Evolutionary conservation across 2,113 vertebrate genomes (phyloP).

Genomic region (Elgaria multicarinata): DNA sequence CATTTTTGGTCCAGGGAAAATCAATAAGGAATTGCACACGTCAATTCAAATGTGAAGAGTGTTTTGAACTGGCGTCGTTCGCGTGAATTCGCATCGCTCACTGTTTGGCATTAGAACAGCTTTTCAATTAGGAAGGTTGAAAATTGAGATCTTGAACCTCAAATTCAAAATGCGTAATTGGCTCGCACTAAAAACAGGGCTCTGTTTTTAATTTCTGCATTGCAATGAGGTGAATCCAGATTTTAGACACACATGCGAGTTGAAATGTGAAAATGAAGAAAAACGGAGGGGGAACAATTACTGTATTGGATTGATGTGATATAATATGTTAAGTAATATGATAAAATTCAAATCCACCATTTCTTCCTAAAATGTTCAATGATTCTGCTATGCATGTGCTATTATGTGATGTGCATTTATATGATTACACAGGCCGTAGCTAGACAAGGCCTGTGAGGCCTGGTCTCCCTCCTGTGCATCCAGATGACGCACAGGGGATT

Average conservation of each 20-base stretch:
- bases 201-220: not conserved
- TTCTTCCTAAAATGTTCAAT: not conserved
- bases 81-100: not conserved
- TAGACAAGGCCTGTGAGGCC: too few relatives aligned
- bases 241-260: not conserved
- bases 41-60: not conserved
- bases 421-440: too few relatives aligned
- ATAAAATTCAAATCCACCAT: not conserved
- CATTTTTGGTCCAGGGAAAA: not conserved
- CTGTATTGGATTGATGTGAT: not conserved
- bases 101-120: too few relatives aligned
- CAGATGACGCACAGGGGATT: too few relatives aligned
- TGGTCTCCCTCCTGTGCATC: too few relatives aligned
- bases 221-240: too few relatives aligned
- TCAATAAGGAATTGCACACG: not conserved
- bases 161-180: not conserved
- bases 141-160: not conserved
- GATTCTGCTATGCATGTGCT: not conserved
- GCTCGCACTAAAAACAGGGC: not conserved
- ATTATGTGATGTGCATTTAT: not conserved
- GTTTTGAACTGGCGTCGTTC: not conserved
- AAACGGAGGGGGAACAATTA: not conserved
- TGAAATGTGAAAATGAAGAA: not conserved
- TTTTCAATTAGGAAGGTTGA: not conserved
- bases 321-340: too few relatives aligned